These are phyloP conservation scores for Acrobasis repandana DNA, from an alignment of 2,888 invertebrate genomes.

Conservation along the genomic window DNA sequence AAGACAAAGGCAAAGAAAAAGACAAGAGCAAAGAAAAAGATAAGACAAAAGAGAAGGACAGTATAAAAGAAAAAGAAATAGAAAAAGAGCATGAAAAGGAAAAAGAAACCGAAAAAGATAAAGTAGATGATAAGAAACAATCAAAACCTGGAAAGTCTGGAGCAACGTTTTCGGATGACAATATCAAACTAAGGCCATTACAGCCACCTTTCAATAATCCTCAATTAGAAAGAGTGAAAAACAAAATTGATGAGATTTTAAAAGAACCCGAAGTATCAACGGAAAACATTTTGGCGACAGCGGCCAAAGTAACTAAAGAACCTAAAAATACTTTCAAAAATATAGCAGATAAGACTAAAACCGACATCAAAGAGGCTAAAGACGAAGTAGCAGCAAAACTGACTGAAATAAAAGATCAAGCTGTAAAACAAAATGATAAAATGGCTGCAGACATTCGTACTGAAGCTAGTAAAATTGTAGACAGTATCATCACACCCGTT, in stretches of 20 bases:
- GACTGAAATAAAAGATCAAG: conserved; percentile 55
- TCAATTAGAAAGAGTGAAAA: conserved; percentile 73
- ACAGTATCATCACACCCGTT: conserved; percentile 75
- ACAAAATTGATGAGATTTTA: conserved; percentile 74
- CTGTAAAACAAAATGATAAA: conserved; percentile 56
- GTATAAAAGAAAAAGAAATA: conserved; percentile 25
- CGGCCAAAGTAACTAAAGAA: conserved; percentile 49
- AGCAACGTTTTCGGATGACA: conserved; percentile 59
- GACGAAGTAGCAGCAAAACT: conserved; percentile 52
- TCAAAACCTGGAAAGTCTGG: conserved; percentile 30
- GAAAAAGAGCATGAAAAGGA: conserved; percentile 45
- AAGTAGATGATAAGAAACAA: conserved; percentile 40
- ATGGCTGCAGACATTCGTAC: conserved; percentile 59
- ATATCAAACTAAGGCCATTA: conserved; percentile 65
- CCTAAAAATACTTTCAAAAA: conserved; percentile 52
- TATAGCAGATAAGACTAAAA: conserved; percentile 54
- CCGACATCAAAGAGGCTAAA: conserved; percentile 53
- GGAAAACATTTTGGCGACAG: conserved; percentile 66
- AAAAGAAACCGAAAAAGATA: conserved; percentile 51
- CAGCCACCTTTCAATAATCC: conserved; percentile 77
- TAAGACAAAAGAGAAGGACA: conserved; percentile 28
- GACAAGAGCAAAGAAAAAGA: conserved; percentile 34
- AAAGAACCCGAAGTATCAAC: conserved; percentile 76
- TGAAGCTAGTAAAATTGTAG: conserved; percentile 70
- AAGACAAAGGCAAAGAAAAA: conserved; percentile 33